phyloP scores from a whole-genome alignment of 2,797 vertebrate genomes.

The Etheostoma perlongum region DNA sequence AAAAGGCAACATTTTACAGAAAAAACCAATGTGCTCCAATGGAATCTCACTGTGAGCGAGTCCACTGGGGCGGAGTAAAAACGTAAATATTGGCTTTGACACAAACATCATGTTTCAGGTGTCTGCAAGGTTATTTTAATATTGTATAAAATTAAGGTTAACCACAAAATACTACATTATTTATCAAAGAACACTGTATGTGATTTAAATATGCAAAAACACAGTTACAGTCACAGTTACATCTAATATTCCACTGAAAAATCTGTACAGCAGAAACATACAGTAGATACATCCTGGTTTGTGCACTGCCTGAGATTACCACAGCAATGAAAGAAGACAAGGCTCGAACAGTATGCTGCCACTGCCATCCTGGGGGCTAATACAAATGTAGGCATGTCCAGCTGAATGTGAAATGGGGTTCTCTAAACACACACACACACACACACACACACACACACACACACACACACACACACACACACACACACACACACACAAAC shows the following conservation, averaged over 20 bases:
- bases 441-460: background rate
- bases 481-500: slow-evolving; percentile 15
- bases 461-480: slow-evolving; percentile 17
- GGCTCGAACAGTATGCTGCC: slow-evolving; percentile 4
- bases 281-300: background rate
- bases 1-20: background rate
- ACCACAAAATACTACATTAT: background rate
- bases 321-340: slow-evolving; percentile 37
- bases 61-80: background rate
- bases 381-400: slow-evolving; percentile 36
- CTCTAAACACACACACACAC: slow-evolving; percentile 5
- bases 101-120: background rate
- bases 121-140: background rate
- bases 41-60: no score
- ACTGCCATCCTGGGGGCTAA: slow-evolving; percentile 19
- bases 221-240: background rate
- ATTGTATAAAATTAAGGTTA: background rate
- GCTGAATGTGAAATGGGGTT: slow-evolving; percentile 33
- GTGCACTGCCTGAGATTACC: slow-evolving; percentile 17
- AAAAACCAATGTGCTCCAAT: background rate
- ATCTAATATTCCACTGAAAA: slow-evolving; percentile 9
- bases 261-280: slow-evolving; percentile 11
- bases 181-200: background rate
- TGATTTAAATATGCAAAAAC: slow-evolving; percentile 1
- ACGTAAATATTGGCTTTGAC: background rate